These are phyloP conservation scores for Tetrax tetrax DNA, from an alignment of 2,113 vertebrate species.

Conservation along the genomic window DNA sequence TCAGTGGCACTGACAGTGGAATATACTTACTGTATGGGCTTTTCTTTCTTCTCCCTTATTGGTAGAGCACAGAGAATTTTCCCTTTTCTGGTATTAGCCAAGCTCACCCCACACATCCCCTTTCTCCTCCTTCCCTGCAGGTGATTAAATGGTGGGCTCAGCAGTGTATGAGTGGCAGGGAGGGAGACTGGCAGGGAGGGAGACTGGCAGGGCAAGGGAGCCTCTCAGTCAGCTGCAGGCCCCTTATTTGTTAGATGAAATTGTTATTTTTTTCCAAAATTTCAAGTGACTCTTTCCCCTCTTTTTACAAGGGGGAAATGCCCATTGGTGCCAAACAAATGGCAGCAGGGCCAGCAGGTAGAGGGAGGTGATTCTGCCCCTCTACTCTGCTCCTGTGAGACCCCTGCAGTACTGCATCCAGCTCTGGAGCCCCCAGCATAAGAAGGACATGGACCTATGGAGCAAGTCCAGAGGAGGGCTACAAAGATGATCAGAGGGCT, in stretches of 20 bases:
- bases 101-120: background rate
- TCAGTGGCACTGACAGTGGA: too few species aligned
- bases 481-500: background rate
- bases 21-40: background rate
- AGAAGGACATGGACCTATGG: background rate
- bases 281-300: background rate
- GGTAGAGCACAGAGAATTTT: background rate
- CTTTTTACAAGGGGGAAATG: background rate
- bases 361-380: background rate
- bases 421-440: background rate
- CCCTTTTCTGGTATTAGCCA: background rate
- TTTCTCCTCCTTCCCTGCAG: background rate
- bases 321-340: background rate
- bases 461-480: background rate
- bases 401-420: background rate
- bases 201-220: background rate
- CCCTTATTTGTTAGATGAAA: constrained; percentile 22
- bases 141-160: background rate
- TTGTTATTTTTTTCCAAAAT: background rate
- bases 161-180: background rate
- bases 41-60: background rate
- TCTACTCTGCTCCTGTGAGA: background rate
- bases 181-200: background rate
- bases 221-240: background rate
- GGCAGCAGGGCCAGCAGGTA: background rate